These are phyloP conservation scores for Hapalemur alaotrensis DNA, from an alignment of 2,797 vertebrate genomes.

Conservation along the genomic window DNA sequence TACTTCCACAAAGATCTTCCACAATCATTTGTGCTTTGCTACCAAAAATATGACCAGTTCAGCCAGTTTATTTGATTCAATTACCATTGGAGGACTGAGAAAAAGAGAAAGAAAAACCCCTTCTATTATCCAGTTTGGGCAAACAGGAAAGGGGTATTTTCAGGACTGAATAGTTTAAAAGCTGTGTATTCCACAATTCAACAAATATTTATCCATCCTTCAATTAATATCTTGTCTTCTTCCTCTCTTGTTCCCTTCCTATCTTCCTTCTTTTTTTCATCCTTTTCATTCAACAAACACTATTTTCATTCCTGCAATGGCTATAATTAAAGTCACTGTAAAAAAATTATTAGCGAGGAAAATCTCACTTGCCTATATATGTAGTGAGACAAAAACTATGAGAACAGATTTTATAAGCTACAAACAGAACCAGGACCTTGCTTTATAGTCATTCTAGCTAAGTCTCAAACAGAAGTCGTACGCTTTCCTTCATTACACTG, in stretches of 20 bases:
- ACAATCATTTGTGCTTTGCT: slow-evolving; percentile 19
- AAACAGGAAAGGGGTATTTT: neutral
- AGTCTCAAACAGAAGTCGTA: neutral
- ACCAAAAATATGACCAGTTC: neutral
- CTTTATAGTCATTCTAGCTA: neutral
- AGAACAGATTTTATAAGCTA: neutral
- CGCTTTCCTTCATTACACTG: neutral
- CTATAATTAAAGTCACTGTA: neutral
- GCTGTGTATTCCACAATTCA: neutral
- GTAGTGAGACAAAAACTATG: neutral
- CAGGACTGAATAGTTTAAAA: neutral
- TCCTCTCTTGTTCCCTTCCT: neutral
- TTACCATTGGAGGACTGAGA: neutral
- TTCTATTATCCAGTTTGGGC: neutral
- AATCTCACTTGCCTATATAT: neutral
- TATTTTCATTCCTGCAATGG: neutral
- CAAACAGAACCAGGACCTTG: neutral
- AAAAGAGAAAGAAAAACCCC: neutral
- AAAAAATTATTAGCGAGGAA: neutral
- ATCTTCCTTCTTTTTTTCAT: neutral
- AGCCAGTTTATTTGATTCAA: slow-evolving; percentile 8
- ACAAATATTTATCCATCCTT: neutral
- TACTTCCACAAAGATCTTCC: neutral
- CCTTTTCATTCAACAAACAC: neutral
- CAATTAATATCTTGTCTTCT: neutral